Base-by-base conservation (phyloP, 2,113 vertebrate genomes). In the Aptenodytes forsteri region DNA sequence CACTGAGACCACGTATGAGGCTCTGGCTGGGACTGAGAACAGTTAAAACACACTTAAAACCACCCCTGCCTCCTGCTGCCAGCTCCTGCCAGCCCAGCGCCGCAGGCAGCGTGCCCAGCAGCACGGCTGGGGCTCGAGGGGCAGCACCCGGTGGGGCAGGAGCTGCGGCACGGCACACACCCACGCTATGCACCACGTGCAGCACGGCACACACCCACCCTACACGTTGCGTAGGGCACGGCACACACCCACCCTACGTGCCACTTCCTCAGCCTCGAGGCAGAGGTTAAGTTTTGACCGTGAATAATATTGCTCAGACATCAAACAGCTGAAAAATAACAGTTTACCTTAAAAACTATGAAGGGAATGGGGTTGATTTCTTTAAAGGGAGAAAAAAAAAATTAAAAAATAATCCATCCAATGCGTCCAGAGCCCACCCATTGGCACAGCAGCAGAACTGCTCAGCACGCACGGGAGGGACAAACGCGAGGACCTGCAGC, bases 1-100 rank as follows among this genome's bases (percentile, higher is more conserved):
- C 73, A 54, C 50, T 2, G 4, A 11, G 50, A 26, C 18, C 27
- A 10, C 0, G 0, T 0, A 1, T 2, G 23, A 59, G 42, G 86
- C 66, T 66, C 46, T 5, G 22, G 0, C 18, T 11, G 19, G 38
- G 42, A 7, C 13, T 0, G 3, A 56, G 49, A 59, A n/a, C 36
- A 50, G 26, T 1, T 34, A 38, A 26, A 83, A 38, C 15, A 36
- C 18, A 18, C 1, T 4, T 17, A 21, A 75, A 72, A 13, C 7
- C 71, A 80, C 9, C 42, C 27, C n/a, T 13, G 54, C 42, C 29
- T 12, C 1, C 1, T 1, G 3, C 44, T 42, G 40, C 26, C 36
- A 19, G 36, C 9, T 56, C 46, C 62, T 55, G 92, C 50, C 73
- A n/a, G 40, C 11, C 42, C 79, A 29, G 78, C 2, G 13, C 44